Base-by-base conservation (phyloP, 1,140 invertebrate genomes). In the Thaumetopoea pityocampa region DNA sequence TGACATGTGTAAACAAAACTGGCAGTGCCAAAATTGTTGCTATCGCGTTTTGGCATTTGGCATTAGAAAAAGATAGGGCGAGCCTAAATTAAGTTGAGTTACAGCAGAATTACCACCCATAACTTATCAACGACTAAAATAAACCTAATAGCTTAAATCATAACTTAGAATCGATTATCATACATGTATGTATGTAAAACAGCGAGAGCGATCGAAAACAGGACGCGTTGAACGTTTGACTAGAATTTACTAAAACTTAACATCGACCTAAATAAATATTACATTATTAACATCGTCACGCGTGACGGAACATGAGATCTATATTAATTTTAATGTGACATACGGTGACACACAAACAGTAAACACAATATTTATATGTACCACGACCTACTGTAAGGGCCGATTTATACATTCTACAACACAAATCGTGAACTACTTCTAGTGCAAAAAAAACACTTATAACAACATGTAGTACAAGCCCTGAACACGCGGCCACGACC, bases 161-260 rank as follows among this genome's bases (percentile, higher is more conserved):
- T 32, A 41, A 41, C 37, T 17, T 41, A 32, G 7, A 32, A 18
- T 22, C 22, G 19, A 20, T 40, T n/a, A 32, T 11, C n/a, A n/a
- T n/a, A n/a, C n/a, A n/a, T 19, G 16, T 43, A 47, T 40, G 33
- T 14, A 53, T 26, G 35, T 47, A 49, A 48, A 58, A 70, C 36
- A 64, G 63, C 61, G 72, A 67, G 71, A 78, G 80, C 80, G 78
- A 76, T 83, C 79, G 73, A 77, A 76, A 80, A 83, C 73, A 80
- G 76, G 79, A 80, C 79, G 76, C 78, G 58, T 74, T 69, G 76
- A 80, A 83, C 73, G 73, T 73, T 52, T 83, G 79, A 80, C 79
- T 83, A 83, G 79, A 83, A 78, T 83, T 83, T 83, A 68, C 64
- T 80, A 80, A 74, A 83, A 83, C 79, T 74, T 83, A 83, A 83